Evolutionary conservation across 2,888 invertebrate genomes (phyloP), one percentile per base, ranked within the genome.

Genomic region (Fragum sueziense): DNA sequence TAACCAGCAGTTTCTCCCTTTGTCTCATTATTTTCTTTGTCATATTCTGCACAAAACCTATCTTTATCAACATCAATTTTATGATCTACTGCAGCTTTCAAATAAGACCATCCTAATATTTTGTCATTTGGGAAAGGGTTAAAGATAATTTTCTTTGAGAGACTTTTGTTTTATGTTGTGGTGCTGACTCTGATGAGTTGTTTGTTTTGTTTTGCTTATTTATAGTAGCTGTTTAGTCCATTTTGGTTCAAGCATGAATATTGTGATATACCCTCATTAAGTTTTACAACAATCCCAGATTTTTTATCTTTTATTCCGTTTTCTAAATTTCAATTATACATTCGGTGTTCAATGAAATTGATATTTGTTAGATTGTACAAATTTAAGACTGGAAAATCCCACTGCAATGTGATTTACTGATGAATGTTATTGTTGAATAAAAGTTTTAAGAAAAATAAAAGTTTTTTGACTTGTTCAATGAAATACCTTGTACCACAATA

Each of bases 151-250:
- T n/a, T n/a, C n/a, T n/a, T n/a, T n/a, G n/a, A n/a, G n/a, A n/a
- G n/a, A n/a, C n/a, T n/a, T n/a, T n/a, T n/a, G n/a, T n/a, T n/a
- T n/a, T n/a, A n/a, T 20, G 14, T 37, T 37, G 37, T 37, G 6
- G 6, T 37, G 37, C 37, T 47, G n/a, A 47, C 6, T 61, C 31
- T 61, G 29, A n/a, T 57, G 20, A 31, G 3, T 31, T 29, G 2
- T 68, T 68, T 41, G 47, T 22, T 34, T 70, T 54, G 57, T 61
- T 41, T 71, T 61, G 29, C 27, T 59, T 37, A 34, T 34, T 37
- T 70, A 29, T 69, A 74, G 54, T 78, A 65, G 65, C 29, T 65
- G 79, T 81, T 78, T 75, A 78, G 81, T 81, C 81, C 78, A 81
- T 72, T 74, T 68, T 20, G 54, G 67, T 47, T 52, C 54, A 65